Evolutionary conservation across 1,140 invertebrate species (phyloP).

Genomic region (Brachionus koreanus): DNA sequence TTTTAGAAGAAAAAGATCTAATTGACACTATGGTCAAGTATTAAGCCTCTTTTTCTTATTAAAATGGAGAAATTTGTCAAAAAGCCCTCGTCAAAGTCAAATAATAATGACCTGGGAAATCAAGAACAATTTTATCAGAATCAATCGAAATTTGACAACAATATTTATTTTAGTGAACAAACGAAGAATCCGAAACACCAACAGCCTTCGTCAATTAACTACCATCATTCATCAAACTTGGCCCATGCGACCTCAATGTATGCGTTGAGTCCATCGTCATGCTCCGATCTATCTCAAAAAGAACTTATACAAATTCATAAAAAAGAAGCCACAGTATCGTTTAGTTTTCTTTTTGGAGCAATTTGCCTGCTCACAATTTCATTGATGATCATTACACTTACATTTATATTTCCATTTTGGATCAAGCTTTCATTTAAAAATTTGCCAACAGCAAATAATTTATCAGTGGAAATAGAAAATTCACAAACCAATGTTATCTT

Average conservation of each 20-base stretch:
- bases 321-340: conserved; percentile 18
- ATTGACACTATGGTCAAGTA: background rate
- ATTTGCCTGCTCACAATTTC: background rate
- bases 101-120: background rate
- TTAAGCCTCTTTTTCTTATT: background rate
- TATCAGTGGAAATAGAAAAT: background rate
- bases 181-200: background rate
- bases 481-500: background rate
- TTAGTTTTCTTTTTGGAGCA: conserved; percentile 19
- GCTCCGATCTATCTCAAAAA: background rate
- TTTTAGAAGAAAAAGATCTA: background rate
- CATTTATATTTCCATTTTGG: conserved; percentile 43
- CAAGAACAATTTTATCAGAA: background rate
- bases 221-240: background rate
- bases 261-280: background rate
- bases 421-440: conserved; percentile 34
- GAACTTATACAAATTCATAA: background rate
- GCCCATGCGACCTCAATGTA: background rate
- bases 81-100: background rate
- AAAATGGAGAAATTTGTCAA: conserved; percentile 23
- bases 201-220: background rate
- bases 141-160: conserved; percentile 11
- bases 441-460: background rate
- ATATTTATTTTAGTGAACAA: conserved; percentile 24
- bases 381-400: background rate